Conservation (phyloP, 2,888 invertebrate genomes). For the Tenodera sinensis region DNA sequence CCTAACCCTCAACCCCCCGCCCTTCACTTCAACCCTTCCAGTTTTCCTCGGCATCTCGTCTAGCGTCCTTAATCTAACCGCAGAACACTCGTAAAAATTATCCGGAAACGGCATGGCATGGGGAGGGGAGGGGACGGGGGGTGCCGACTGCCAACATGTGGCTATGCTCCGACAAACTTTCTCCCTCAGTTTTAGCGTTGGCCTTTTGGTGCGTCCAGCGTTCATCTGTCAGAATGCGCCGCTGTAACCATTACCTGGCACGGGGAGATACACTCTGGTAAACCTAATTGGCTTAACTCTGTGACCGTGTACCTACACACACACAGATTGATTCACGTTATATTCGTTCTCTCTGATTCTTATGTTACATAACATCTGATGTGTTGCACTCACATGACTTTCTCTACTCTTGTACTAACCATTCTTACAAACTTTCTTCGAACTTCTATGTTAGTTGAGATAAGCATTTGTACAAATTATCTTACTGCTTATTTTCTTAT, state of each 20-base stretch:
- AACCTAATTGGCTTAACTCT: neutral
- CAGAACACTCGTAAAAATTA: constrained; percentile 26
- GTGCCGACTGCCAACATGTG: neutral
- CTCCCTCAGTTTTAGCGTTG: neutral
- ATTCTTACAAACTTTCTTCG: too few relatives aligned
- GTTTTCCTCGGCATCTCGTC: neutral
- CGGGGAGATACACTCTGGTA: neutral
- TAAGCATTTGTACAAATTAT: too few relatives aligned
- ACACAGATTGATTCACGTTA: too few relatives aligned
- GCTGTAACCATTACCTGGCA: neutral
- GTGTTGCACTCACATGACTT: too few relatives aligned
- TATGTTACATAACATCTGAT: too few relatives aligned
- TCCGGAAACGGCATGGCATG: constrained; percentile 1
- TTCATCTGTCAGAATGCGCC: neutral
- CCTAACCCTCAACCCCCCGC: neutral
- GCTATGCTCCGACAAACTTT: neutral
- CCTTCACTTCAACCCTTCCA: neutral
- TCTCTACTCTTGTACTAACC: too few relatives aligned
- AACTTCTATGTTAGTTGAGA: too few relatives aligned
- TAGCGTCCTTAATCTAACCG: constrained; percentile 24
- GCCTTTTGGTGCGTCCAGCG: neutral
- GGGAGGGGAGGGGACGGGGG: neutral
- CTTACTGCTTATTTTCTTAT: too few relatives aligned
- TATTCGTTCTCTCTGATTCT: too few relatives aligned
- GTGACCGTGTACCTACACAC: neutral